Evolutionary conservation across 2,888 invertebrate species (phyloP).

Genomic region (Helobdella robusta): DNA sequence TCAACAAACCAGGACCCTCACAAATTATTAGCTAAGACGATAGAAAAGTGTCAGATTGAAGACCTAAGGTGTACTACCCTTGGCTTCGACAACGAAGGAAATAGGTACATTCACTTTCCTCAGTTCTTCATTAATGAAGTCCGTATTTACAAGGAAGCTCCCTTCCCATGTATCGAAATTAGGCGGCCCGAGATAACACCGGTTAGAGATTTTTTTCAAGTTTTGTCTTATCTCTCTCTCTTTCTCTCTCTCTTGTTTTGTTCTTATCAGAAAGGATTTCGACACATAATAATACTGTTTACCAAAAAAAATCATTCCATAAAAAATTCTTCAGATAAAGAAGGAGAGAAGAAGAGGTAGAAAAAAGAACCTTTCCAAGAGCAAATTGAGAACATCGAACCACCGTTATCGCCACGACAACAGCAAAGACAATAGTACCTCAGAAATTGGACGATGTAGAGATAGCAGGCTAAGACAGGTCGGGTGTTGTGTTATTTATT

Average conservation of each 20-base stretch:
- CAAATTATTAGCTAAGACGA: conserved; percentile 53
- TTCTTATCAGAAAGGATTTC: no score
- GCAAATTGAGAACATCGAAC: neutral
- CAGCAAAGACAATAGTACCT: neutral
- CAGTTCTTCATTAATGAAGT: conserved; percentile 55
- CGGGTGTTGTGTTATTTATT: neutral
- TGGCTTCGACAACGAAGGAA: conserved; percentile 53
- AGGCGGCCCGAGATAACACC: conserved; percentile 1
- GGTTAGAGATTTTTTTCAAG: no score
- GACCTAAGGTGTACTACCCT: conserved; percentile 52
- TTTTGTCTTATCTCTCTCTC: no score
- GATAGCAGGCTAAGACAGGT: conserved; percentile 32
- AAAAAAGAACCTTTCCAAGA: conserved; percentile 7
- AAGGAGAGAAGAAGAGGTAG: conserved; percentile 1
- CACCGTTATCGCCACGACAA: neutral
- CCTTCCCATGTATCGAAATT: conserved; percentile 30
- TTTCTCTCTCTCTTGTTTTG: no score
- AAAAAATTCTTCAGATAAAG: no score
- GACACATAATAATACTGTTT: no score
- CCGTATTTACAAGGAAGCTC: conserved; percentile 52
- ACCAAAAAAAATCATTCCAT: no score
- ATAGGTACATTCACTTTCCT: conserved; percentile 55
- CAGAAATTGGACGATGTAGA: conserved; percentile 25
- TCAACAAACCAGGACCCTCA: conserved; percentile 55
- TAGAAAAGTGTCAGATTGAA: conserved; percentile 51